Base-by-base conservation (phyloP, 2,888 invertebrate genomes). In the Tenthredo scrophulariae region DNA sequence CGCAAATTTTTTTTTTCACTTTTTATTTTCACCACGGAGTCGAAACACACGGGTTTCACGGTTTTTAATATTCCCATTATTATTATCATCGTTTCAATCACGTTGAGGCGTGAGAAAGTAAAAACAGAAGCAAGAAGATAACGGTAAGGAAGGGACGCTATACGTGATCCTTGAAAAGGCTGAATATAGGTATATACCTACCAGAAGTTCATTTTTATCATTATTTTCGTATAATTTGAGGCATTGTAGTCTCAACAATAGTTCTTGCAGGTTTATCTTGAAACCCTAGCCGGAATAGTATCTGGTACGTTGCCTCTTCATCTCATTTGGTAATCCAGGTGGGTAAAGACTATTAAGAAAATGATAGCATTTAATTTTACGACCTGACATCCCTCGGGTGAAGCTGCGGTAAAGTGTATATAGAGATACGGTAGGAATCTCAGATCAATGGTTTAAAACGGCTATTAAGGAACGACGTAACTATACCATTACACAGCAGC, bases 361-460 rank as follows among this genome's bases (percentile, higher is more conserved):
- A 80, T 54, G 80, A 80, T 62, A 15, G 40, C 80, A 65, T 80
- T 80, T 62, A n/a, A 65, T 80, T 58, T 80, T 40, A 80, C 40
- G 65, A 80, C 80, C 22, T n/a, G 80, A 18, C n/a, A 22, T 50
- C 29, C 26, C 40, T 54, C 18, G 72, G 43, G 72, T 43, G 22
- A 13, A 74, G 3, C 72, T 74, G 10, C n/a, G 43, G n/a, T 9
- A 22, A 9, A 74, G 43, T 22, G 43, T 43, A 22, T 70, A n/a
- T 13, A 40, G 72, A 50, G 77, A 40, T 50, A 77, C 50, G 50
- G 54, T 54, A 54, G 77, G 29, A 77, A 77, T 77, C 26, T 33
- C 26, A 50, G 54, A 77, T 50, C 77, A 54, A 77, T 54, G 77
- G 18, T 33, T 54, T 77, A n/a, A 54, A 77, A 50, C 54, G 26